Evolutionary conservation across 35 echinoderm and acorn worm genomes (phyloP).

Genomic region (Ptychodera flava): DNA sequence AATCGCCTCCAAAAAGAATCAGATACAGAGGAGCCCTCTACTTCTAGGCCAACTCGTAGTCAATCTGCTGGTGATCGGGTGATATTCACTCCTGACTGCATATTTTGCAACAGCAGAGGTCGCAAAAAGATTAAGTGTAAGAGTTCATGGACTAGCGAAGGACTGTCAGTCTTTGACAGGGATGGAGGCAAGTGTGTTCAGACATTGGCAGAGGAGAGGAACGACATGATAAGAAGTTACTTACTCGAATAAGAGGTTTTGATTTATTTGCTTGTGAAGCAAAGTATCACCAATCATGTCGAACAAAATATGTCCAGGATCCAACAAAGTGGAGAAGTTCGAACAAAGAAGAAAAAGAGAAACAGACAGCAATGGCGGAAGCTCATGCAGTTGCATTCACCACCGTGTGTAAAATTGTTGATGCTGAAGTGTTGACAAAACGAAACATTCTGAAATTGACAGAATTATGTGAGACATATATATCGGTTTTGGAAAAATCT

Average conservation of each 20-base stretch:
- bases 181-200: slow-evolving; percentile 7
- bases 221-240: neutral
- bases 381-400: no score
- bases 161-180: neutral
- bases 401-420: no score
- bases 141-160: neutral
- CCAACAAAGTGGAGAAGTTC: neutral
- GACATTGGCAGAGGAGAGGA: neutral
- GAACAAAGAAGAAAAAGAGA: neutral
- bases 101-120: neutral
- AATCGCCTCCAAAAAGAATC: neutral
- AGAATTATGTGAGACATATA: no score
- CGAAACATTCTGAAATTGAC: no score
- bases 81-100: neutral
- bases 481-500: neutral
- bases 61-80: neutral
- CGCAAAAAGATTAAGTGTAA: neutral
- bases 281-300: slow-evolving; percentile 4
- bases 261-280: slow-evolving; percentile 38
- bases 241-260: slow-evolving; percentile 1
- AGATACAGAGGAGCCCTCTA: no score
- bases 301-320: neutral
- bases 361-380: neutral
- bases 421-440: no score
- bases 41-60: no score